These are phyloP conservation scores for Eunapius fragilis DNA, from an alignment of 37 sponge, comb jelly and placozoan genomes.

Conservation along the genomic window DNA sequence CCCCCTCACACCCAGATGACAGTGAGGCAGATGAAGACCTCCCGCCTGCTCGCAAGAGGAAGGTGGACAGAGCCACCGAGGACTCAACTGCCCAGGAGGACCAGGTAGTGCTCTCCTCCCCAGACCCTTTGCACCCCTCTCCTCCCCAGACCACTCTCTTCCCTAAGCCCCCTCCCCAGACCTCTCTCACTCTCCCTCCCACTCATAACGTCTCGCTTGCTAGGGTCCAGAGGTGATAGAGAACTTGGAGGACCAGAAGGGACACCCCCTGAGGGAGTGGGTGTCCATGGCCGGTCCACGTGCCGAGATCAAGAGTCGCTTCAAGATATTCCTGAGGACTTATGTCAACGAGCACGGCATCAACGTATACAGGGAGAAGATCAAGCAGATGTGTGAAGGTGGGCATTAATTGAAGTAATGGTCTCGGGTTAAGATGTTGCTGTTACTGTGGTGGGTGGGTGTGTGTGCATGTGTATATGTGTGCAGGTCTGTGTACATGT, in stretches of 20 bases:
- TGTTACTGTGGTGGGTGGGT: background rate
- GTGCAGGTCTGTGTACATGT: background rate
- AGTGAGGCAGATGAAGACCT: conserved; percentile 77
- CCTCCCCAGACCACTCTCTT: background rate
- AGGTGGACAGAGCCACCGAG: conserved; percentile 22
- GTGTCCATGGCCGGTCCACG: conserved; percentile 95
- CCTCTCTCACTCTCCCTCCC: background rate
- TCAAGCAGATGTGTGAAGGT: conserved; percentile 98
- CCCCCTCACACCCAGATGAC: conserved; percentile 41
- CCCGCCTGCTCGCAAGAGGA: conserved; percentile 28
- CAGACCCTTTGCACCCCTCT: background rate
- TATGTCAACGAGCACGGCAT: conserved; percentile 83
- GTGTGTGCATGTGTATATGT: background rate
- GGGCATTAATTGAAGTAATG: background rate
- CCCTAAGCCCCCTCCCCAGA: background rate
- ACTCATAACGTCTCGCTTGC: background rate
- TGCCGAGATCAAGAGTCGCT: conserved; percentile 94
- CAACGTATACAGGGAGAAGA: conserved; percentile 91
- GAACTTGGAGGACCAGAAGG: conserved; percentile 95
- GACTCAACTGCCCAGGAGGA: conserved; percentile 9
- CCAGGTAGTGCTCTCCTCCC: background rate
- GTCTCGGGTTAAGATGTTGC: background rate
- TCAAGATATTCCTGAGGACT: conserved; percentile 91
- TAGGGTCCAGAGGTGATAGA: conserved; percentile 90
- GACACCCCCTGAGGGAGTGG: conserved; percentile 97